Conservation (phyloP, 2,113 vertebrate species). For the Sinocyclocheilus maitianheensis region DNA sequence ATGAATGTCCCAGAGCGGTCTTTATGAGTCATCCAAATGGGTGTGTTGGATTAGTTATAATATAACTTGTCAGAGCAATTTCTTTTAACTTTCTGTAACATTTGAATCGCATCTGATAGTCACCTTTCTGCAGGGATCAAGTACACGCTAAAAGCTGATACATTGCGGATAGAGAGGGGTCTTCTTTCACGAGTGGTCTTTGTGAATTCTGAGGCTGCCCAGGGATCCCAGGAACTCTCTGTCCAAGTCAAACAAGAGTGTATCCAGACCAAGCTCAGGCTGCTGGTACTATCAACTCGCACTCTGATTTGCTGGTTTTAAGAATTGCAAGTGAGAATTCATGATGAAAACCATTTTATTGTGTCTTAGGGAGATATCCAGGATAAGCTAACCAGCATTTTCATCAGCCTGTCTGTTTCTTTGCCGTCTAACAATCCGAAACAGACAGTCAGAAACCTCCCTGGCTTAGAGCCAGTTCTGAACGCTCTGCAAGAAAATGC, state of each 20-base stretch:
- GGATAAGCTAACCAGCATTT: conserved; percentile 83
- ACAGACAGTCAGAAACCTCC: conserved; percentile 66
- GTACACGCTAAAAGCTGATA: conserved; percentile 74
- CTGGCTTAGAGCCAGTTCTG: conserved; percentile 80
- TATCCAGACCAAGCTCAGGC: conserved; percentile 69
- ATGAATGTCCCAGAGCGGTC: not conserved
- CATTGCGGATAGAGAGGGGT: conserved; percentile 69
- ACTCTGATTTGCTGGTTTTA: not conserved
- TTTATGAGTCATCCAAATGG: conserved; percentile 7
- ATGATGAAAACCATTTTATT: not conserved
- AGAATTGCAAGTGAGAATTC: not conserved
- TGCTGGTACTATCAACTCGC: conserved; percentile 75
- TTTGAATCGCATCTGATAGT: conserved; percentile 61
- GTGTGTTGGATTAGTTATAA: conserved; percentile 3
- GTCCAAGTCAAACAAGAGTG: conserved; percentile 76
- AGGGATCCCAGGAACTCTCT: conserved; percentile 71
- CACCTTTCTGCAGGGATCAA: conserved; percentile 64
- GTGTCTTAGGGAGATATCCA: conserved; percentile 78
- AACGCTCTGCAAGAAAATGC: conserved; percentile 73
- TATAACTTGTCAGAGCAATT: not conserved
- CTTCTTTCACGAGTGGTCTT: conserved; percentile 78
- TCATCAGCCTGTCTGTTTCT: conserved; percentile 77
- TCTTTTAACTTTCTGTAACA: not conserved
- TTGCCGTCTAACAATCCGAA: conserved; percentile 70
- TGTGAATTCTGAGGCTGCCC: conserved; percentile 55